Evolutionary conservation across 2,797 vertebrate genomes (phyloP).

Genomic region (Astyanax mexicanus): DNA sequence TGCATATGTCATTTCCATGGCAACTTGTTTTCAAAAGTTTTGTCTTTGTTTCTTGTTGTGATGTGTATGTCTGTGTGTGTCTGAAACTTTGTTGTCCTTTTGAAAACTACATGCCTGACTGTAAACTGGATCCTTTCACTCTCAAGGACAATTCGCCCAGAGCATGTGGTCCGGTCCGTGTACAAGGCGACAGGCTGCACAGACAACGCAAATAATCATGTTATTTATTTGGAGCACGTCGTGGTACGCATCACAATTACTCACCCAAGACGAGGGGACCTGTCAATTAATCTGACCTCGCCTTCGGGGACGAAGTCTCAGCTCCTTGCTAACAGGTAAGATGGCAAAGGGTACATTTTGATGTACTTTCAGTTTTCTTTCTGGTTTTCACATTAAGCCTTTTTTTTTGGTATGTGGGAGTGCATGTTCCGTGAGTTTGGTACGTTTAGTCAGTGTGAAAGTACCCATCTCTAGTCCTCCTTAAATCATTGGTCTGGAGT

Average conservation of each 20-base stretch:
- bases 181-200: slow-evolving; percentile 97
- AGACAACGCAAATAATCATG: slow-evolving; percentile 93
- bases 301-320: slow-evolving; percentile 98
- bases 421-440: too few species aligned
- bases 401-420: too few species aligned
- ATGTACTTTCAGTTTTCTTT: too few species aligned
- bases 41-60: neutral
- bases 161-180: slow-evolving; percentile 92
- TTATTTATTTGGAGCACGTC: slow-evolving; percentile 97
- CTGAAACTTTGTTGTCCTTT: neutral
- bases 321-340: slow-evolving; percentile 96
- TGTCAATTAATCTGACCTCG: slow-evolving; percentile 97
- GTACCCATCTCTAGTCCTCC: too few species aligned
- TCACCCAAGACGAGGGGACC: slow-evolving; percentile 93
- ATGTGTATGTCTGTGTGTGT: neutral
- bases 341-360: too few species aligned
- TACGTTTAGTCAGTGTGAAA: too few species aligned
- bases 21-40: neutral
- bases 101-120: slow-evolving; percentile 33
- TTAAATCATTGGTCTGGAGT: too few species aligned
- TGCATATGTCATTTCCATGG: slow-evolving; percentile 17
- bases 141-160: slow-evolving; percentile 93
- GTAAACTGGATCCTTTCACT: slow-evolving; percentile 15
- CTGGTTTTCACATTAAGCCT: too few species aligned
- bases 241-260: slow-evolving; percentile 96